Percentiles rank a stretch among this genome's conserved stretches.
phyloP scores from a whole-genome alignment of 2,113 vertebrate genomes.

The Ceyx cyanopectus region DNA sequence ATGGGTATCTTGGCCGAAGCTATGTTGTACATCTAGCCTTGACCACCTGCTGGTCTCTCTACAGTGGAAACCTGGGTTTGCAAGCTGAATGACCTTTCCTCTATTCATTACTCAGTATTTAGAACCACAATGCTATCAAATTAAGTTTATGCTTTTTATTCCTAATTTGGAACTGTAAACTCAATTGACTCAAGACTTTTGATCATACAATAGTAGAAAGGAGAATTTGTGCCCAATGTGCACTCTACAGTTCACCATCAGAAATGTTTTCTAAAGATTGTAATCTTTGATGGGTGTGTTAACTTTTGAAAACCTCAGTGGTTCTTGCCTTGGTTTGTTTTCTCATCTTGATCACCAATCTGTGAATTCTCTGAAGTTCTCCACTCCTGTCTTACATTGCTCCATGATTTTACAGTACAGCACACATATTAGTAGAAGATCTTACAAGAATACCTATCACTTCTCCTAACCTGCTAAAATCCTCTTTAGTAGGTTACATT shows the following conservation, averaged over 20 bases:
- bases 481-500: background rate
- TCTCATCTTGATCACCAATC: background rate
- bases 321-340: background rate
- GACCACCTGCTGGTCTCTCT: background rate
- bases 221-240: background rate
- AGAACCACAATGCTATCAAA: background rate
- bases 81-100: background rate
- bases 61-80: background rate
- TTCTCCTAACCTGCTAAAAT: background rate
- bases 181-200: background rate
- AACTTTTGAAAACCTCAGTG: background rate
- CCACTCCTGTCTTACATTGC: constrained; percentile 2
- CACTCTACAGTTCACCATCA: background rate
- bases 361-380: background rate
- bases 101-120: background rate
- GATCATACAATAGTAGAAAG: background rate
- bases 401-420: background rate
- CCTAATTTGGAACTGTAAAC: background rate
- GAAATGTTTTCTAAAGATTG: background rate
- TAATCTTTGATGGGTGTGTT: background rate
- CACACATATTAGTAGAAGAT: constrained; percentile 24
- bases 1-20: background rate
- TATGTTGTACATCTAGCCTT: background rate
- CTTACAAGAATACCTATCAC: background rate
- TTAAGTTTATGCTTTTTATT: background rate